Percentiles rank a stretch among this genome's conserved stretches.
These are phyloP conservation scores for Saccostrea glomerata DNA, from an alignment of 1,140 invertebrate genomes.

Conservation along the genomic window DNA sequence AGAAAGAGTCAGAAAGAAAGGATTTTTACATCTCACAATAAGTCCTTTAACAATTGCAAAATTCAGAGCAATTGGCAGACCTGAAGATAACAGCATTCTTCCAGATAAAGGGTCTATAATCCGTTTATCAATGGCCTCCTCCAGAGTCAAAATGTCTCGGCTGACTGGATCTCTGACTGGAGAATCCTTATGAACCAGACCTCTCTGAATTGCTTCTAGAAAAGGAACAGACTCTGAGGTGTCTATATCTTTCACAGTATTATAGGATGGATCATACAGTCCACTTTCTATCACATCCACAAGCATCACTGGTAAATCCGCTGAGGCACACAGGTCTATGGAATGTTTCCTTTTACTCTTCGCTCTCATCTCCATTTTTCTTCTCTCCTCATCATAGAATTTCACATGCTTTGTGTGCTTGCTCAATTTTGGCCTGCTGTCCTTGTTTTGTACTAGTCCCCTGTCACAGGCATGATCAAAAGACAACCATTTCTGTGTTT, in stretches of 20 bases:
- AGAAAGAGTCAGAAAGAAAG: slow-evolving; percentile 89
- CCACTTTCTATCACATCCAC: slow-evolving; percentile 75
- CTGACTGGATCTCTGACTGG: slow-evolving; percentile 86
- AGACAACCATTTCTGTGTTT: slow-evolving; percentile 69
- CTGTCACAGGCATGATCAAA: slow-evolving; percentile 68
- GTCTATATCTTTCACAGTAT: slow-evolving; percentile 65
- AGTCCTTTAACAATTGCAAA: slow-evolving; percentile 92
- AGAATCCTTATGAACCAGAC: slow-evolving; percentile 85
- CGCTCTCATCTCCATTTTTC: slow-evolving; percentile 35
- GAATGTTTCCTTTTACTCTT: slow-evolving; percentile 58
- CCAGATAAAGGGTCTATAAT: slow-evolving; percentile 89
- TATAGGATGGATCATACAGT: slow-evolving; percentile 88
- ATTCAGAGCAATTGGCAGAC: slow-evolving; percentile 88
- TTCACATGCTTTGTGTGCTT: slow-evolving; percentile 55
- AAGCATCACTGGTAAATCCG: slow-evolving; percentile 59
- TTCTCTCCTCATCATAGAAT: slow-evolving; percentile 39
- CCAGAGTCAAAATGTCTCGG: slow-evolving; percentile 89
- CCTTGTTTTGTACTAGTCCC: slow-evolving; percentile 65
- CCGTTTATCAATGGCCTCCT: slow-evolving; percentile 88
- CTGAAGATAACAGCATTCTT: slow-evolving; percentile 82
- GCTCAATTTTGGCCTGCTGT: slow-evolving; percentile 1
- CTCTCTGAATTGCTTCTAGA: slow-evolving; percentile 89
- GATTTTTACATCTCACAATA: slow-evolving; percentile 89
- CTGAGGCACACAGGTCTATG: slow-evolving; percentile 53
- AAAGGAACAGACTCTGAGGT: slow-evolving; percentile 64